Base-by-base conservation (phyloP, 2,888 invertebrate genomes). In the Scaptomyza polygonia region DNA sequence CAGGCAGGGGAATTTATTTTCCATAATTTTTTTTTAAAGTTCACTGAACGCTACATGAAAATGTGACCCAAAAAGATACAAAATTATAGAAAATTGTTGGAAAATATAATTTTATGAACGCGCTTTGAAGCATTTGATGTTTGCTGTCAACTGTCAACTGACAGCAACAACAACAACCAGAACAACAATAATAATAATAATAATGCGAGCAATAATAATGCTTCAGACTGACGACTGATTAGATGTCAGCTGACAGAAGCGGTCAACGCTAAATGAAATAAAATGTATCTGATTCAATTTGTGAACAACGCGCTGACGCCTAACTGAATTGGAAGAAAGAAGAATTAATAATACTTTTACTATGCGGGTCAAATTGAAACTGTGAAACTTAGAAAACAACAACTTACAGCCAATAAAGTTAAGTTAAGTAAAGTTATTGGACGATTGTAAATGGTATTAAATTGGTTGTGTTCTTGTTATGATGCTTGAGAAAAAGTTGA, bases 271-370 rank as follows among this genome's bases (percentile, higher is more conserved):
- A 65, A 80, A 86, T 72, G 52, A 74, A 82, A 85, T 65, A 72
- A 59, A 72, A 78, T 80, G 75, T 81, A 82, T 85, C 85, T 65
- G 75, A 75, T 87, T 85, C 71, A 87, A 78, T 87, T 81, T 69
- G 86, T 81, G 83, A 82, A 82, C 79, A 82, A 65, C 62, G 53
- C 72, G 62, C 56, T 62, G 12, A 71, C 52, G 49, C 39, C 39
- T 12, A 14, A 12, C n/a, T 34, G 29, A 29, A 29, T 25, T 44
- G 9, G 9, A n/a, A 25, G 44, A 29, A 7, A n/a, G 14, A 43
- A 55, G 14, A 21, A 34, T 43, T n/a, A 25, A 5, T 25, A 25
- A 25, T 6, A 36, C 5, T 16, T 14, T 12, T 8, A n/a, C n/a
- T n/a, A 53, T 70, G 30, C 47, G 21, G 44, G 52, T 57, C 62